phyloP scores from a whole-genome alignment of 2,888 invertebrate genomes.

The Eledona agricola region DNA sequence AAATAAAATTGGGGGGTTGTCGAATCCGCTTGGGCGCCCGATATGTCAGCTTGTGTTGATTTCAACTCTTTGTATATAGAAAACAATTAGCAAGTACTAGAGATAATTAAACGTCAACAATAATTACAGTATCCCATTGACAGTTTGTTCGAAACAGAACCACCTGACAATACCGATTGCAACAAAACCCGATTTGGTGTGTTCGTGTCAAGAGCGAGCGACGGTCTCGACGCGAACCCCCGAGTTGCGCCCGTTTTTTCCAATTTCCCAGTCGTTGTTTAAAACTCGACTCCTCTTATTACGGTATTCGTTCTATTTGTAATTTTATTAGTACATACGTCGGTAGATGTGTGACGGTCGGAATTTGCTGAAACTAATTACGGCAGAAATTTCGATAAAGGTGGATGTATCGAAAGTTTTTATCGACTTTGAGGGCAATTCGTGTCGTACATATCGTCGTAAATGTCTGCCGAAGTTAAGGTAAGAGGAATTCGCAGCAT shows the following conservation, averaged over 20 bases:
- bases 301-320: neutral
- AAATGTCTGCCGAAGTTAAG: constrained; percentile 32
- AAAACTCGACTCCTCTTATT: neutral
- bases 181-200: constrained; percentile 2
- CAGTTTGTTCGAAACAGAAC: constrained; percentile 9
- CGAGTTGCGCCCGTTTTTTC: neutral
- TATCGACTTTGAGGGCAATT: constrained; percentile 26
- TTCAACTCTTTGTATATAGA: constrained; percentile 32
- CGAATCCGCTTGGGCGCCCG: constrained; percentile 19
- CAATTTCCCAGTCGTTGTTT: constrained; percentile 9
- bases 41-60: constrained; percentile 34
- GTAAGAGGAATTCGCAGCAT: constrained; percentile 32
- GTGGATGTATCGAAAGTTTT: constrained; percentile 24
- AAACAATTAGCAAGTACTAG: constrained; percentile 32
- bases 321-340: constrained; percentile 18
- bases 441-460: constrained; percentile 24
- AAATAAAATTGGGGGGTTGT: constrained; percentile 19
- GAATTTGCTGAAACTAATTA: constrained; percentile 21
- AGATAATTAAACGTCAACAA: constrained; percentile 34
- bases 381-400: constrained; percentile 23
- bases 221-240: neutral
- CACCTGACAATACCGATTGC: neutral
- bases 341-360: no score
- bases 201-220: neutral
- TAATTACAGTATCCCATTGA: constrained; percentile 24